phyloP scores from a whole-genome alignment of 2,113 vertebrate species.

The Muntiacus muntjak region DNA sequence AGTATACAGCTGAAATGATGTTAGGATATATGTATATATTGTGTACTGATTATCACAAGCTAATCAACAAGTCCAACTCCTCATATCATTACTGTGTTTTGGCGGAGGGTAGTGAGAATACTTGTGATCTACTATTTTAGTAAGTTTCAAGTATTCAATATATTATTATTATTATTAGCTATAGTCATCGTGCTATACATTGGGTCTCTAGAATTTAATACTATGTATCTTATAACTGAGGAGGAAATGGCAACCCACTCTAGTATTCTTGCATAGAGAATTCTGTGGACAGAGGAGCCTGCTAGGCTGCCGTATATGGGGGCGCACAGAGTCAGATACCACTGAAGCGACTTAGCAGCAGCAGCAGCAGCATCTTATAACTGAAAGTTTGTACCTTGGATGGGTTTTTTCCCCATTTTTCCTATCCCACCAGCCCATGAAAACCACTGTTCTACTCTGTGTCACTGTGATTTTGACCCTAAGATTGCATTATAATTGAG shows the following conservation, averaged over 20 bases:
- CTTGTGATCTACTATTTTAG: background rate
- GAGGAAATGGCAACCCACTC: background rate
- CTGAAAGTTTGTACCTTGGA: background rate
- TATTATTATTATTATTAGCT: background rate
- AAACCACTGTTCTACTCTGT: background rate
- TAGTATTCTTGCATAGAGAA: background rate
- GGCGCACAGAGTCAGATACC: rapidly evolving
- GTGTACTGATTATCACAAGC: background rate
- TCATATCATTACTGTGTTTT: background rate
- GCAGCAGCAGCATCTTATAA: background rate
- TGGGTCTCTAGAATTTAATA: background rate
- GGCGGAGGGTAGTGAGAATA: background rate
- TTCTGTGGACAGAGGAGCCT: background rate
- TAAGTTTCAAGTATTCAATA: background rate
- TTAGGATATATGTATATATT: background rate
- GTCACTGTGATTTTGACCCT: background rate
- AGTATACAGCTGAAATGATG: background rate
- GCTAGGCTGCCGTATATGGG: rapidly evolving
- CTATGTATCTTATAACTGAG: background rate
- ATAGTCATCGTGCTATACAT: background rate
- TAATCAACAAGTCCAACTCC: background rate
- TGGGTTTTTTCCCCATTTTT: background rate
- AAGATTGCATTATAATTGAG: background rate
- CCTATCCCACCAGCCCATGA: background rate
- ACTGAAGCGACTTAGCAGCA: background rate